Evolutionary conservation across 1,140 invertebrate species (phyloP), one percentile per base, ranked within the genome.

Genomic region (Zaprionus kolodkinae): DNA sequence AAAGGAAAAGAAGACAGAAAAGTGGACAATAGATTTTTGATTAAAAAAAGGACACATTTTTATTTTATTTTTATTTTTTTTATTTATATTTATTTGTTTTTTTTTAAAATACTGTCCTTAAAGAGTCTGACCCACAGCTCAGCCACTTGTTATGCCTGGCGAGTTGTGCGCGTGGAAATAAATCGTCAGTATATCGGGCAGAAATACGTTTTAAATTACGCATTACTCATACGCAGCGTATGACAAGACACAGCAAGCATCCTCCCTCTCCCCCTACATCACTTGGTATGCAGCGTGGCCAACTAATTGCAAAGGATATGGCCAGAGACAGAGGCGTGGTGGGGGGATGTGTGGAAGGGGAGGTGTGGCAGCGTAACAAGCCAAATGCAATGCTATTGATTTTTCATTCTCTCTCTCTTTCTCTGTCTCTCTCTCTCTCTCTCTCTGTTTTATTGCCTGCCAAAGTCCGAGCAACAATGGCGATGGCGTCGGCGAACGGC

Each of bases 181-280:
- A 88, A 88, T 88, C 71, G 80, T 72, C 77, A 75, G 84, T 87
- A 87, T 87, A 88, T 80, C 84, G 80, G 80, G 84, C 80, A 88
- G 78, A 87, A 87, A 87, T 87, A 80, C 83, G 76, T 87, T 87
- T 88, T 88, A 88, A 87, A 87, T 87, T 84, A 87, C 84, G 85
- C 84, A 89, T 87, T 87, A 77, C 83, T 87, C 83, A 87, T 87
- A 88, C 84, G 84, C 84, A 80, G 77, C 84, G 84, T 87, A 88
- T 87, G 84, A 81, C 84, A 40, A 43, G 40, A n/a, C 27, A n/a
- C 27, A 7, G 30, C 13, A n/a, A 21, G 59, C 54, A 67, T 67
- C 72, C 50, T 2, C 21, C 21, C 21, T 21, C 21, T 21, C 21
- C 21, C 2, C 21, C 21, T n/a, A n/a, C n/a, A 21, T 21, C 74